Evolutionary conservation across 2,113 vertebrate genomes (phyloP).

Genomic region (Actinemys pallida): DNA sequence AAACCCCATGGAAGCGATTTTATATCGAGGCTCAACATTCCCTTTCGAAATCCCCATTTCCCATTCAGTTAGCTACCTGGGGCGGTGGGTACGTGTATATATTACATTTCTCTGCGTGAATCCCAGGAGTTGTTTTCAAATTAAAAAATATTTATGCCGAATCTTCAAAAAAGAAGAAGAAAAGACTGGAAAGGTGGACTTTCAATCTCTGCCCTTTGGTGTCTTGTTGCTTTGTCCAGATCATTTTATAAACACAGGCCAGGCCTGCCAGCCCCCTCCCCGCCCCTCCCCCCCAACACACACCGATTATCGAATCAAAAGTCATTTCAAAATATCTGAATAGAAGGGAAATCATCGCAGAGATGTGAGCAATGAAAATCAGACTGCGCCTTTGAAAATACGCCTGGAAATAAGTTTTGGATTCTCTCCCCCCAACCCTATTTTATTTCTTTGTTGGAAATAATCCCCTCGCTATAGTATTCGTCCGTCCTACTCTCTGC

Average conservation of each 20-base stretch:
- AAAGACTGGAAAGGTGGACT: not conserved
- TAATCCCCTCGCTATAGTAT: not conserved
- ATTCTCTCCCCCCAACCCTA: too few species aligned
- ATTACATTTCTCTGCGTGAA: not conserved
- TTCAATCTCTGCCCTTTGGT: not conserved
- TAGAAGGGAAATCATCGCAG: not conserved
- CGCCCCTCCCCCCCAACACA: too few species aligned
- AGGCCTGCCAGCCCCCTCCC: too few species aligned
- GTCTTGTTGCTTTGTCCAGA: not conserved
- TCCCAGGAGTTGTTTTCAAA: not conserved
- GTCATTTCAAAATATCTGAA: not conserved
- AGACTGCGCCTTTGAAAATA: not conserved
- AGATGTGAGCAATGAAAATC: not conserved
- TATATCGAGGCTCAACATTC: not conserved
- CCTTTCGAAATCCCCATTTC: not conserved
- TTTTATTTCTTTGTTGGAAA: not conserved
- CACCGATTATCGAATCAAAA: not conserved
- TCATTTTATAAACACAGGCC: not conserved
- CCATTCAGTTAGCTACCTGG: not conserved
- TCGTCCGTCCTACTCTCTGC: not conserved
- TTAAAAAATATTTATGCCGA: not conserved
- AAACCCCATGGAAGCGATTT: not conserved
- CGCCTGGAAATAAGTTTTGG: not conserved
- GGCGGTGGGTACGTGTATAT: not conserved
- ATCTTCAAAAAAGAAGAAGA: not conserved